Conservation (phyloP, 2,797 vertebrate species). For the Chelonia mydas region DNA sequence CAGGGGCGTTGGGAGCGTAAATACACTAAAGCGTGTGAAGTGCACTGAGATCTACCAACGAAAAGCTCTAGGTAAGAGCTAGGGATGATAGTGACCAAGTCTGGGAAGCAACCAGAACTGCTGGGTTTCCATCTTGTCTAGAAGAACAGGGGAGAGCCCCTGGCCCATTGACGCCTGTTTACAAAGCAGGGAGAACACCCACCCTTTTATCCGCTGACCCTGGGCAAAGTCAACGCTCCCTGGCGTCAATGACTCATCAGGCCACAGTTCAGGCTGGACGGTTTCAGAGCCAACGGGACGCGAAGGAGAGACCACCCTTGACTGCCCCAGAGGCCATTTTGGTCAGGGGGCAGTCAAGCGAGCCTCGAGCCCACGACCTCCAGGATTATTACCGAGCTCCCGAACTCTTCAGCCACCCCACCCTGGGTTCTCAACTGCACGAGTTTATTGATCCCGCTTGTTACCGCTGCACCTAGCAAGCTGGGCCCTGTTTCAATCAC, state of each 20-base stretch:
- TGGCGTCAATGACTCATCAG: too few relatives aligned
- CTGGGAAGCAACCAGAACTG: not conserved
- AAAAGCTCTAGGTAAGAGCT: not conserved
- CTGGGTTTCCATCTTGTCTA: not conserved
- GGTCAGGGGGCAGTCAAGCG: not conserved
- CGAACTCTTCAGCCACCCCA: too few relatives aligned
- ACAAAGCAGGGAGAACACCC: not conserved
- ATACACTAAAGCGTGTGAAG: not conserved
- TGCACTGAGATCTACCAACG: not conserved
- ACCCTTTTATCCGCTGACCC: not conserved
- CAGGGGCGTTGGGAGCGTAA: not conserved
- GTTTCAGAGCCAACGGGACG: not conserved
- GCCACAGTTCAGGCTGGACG: too few relatives aligned
- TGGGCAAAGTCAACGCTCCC: not conserved
- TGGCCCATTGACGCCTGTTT: not conserved
- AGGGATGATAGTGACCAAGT: not conserved
- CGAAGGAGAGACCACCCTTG: not conserved
- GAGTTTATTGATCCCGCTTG: too few relatives aligned
- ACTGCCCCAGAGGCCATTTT: not conserved
- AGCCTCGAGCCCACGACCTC: not conserved
- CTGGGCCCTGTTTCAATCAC: too few relatives aligned
- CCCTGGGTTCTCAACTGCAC: too few relatives aligned
- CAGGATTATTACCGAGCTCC: too few relatives aligned
- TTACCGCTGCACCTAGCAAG: too few relatives aligned
- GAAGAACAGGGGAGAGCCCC: not conserved